These are phyloP conservation scores for Baryphthengus martii DNA, from an alignment of 2,113 vertebrate species.

Conservation along the genomic window DNA sequence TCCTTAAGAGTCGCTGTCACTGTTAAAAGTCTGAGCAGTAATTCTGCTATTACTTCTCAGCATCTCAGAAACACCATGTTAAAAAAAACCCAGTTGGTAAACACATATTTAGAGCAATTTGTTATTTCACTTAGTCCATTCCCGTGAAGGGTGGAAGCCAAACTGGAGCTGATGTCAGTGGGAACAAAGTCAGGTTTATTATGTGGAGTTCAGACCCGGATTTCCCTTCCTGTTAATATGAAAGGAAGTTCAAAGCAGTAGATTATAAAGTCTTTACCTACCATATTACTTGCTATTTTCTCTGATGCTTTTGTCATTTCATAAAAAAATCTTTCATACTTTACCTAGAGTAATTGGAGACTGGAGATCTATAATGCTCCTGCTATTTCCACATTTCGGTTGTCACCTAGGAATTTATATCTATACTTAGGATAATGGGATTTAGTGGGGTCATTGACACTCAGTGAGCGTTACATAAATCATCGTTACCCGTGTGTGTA, in stretches of 20 bases:
- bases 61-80: neutral
- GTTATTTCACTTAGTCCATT: neutral
- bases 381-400: slow-evolving; percentile 44
- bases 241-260: slow-evolving; percentile 23
- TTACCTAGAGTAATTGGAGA: slow-evolving; percentile 39
- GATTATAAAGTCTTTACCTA: slow-evolving; percentile 48
- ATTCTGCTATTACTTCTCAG: neutral
- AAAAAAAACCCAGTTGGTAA: neutral
- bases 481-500: neutral
- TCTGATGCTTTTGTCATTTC: slow-evolving; percentile 7
- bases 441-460: slow-evolving; percentile 46
- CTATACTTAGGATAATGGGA: slow-evolving; percentile 58
- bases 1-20: neutral
- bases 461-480: slow-evolving; percentile 45
- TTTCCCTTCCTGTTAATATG: slow-evolving; percentile 21
- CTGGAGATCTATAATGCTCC: slow-evolving; percentile 33
- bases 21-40: neutral
- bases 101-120: slow-evolving; percentile 50
- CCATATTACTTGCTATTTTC: neutral
- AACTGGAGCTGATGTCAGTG: neutral
- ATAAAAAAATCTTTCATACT: slow-evolving; percentile 20
- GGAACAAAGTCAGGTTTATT: neutral
- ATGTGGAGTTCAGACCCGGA: neutral
- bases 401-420: slow-evolving; percentile 59
- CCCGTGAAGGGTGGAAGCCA: neutral